Conservation (phyloP, 1,140 invertebrate species). For the Rhynchophorus ferrugineus region DNA sequence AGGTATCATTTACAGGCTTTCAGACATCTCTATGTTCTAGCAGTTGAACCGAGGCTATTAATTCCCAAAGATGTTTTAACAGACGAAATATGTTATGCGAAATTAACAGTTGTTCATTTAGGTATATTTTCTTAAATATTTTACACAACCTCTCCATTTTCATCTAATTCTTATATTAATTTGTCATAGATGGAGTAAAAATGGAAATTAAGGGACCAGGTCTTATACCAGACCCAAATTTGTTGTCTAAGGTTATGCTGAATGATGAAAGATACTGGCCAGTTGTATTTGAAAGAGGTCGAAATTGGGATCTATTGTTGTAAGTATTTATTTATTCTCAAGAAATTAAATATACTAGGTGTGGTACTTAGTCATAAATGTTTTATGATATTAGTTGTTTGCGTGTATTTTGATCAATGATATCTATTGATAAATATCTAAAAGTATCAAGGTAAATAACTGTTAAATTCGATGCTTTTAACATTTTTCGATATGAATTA, state of each 20-base stretch:
- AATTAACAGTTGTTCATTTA: slow-evolving; percentile 58
- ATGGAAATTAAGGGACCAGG: slow-evolving; percentile 66
- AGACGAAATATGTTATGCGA: slow-evolving; percentile 70
- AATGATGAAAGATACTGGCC: slow-evolving; percentile 83
- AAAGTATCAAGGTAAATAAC: too few relatives aligned
- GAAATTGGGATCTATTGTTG: slow-evolving; percentile 77
- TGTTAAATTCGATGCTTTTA: too few relatives aligned
- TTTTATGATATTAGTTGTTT: too few relatives aligned
- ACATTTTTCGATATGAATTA: too few relatives aligned
- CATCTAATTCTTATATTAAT: background rate
- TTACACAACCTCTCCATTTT: too few relatives aligned
- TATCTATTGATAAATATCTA: background rate
- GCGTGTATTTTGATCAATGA: too few relatives aligned
- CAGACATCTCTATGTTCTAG: slow-evolving; percentile 90
- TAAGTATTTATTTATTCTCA: slow-evolving; percentile 39
- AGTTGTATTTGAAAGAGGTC: slow-evolving; percentile 68
- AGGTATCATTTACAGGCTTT: slow-evolving; percentile 93
- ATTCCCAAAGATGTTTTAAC: slow-evolving; percentile 80
- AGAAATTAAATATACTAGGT: background rate
- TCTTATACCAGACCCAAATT: slow-evolving; percentile 74
- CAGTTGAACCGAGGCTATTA: slow-evolving; percentile 79
- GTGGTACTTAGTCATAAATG: background rate
- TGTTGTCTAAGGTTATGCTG: slow-evolving; percentile 67
- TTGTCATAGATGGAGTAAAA: slow-evolving; percentile 7
- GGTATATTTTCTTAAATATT: slow-evolving; percentile 1